Conservation (phyloP, 2,888 invertebrate genomes). For the Suillia variegata region DNA sequence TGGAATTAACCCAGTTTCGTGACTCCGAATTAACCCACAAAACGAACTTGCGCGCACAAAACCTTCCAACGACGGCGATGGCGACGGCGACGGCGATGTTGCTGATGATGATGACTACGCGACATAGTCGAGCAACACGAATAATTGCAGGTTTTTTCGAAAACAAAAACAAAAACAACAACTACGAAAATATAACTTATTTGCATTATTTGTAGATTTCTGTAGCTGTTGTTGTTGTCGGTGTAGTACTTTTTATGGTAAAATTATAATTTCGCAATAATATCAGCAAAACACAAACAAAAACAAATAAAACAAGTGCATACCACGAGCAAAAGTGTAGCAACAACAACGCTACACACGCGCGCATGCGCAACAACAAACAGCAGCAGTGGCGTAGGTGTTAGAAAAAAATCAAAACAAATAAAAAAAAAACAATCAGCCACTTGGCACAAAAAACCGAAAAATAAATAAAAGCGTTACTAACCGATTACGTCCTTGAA, state of each 20-base stretch:
- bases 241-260: not conserved
- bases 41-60: constrained; percentile 28
- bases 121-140: constrained; percentile 33
- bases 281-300: not conserved
- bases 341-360: too few species aligned
- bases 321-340: too few species aligned
- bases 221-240: not conserved
- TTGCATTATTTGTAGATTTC: too few species aligned
- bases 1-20: constrained; percentile 15
- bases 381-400: too few species aligned
- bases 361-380: not conserved
- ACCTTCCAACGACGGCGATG: not conserved
- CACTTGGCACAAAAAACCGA: too few species aligned
- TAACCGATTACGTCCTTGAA: too few species aligned
- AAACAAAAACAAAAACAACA: too few species aligned
- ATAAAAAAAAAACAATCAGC: not conserved
- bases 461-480: too few species aligned
- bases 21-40: not conserved
- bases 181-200: too few species aligned
- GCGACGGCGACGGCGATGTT: not conserved
- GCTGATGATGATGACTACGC: too few species aligned
- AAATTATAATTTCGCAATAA: not conserved
- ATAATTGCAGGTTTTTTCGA: constrained; percentile 1
- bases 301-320: not conserved
- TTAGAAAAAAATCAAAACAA: too few species aligned